Conservation (phyloP, 2,113 vertebrate genomes). For the Todiramphus chloris region DNA sequence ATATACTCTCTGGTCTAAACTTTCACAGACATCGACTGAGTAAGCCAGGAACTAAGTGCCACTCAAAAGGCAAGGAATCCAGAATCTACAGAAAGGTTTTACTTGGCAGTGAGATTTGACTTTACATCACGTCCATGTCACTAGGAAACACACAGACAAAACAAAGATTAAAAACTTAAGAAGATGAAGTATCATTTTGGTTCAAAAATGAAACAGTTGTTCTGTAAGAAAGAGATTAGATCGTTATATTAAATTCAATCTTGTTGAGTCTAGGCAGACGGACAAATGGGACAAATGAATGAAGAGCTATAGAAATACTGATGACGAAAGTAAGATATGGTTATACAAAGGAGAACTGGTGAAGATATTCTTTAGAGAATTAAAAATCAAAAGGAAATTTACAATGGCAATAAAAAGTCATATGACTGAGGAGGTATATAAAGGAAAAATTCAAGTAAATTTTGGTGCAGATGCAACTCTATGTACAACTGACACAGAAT, state of each 20-base stretch:
- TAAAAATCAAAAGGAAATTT: neutral
- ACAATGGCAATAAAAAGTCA: neutral
- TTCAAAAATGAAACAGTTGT: neutral
- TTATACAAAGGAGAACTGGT: neutral
- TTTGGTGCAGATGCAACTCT: neutral
- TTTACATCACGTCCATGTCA: rapidly evolving
- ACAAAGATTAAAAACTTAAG: neutral
- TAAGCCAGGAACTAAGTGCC: neutral
- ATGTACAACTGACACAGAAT: neutral
- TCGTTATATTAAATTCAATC: neutral
- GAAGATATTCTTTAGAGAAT: neutral
- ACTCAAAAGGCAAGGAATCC: neutral
- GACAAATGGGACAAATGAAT: neutral
- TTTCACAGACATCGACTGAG: neutral
- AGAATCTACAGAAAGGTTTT: neutral
- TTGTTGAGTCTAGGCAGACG: rapidly evolving
- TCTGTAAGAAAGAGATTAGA: neutral
- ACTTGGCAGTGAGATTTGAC: neutral
- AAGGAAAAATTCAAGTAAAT: neutral
- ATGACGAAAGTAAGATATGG: neutral
- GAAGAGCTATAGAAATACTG: neutral
- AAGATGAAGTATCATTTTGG: neutral
- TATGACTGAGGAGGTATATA: neutral
- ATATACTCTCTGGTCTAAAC: neutral
- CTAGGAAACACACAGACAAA: neutral